Percentiles rank a stretch among this genome's conserved stretches.
These are phyloP conservation scores for Temnothorax unifasciatus DNA, from an alignment of 2,888 invertebrate species.

Conservation along the genomic window DNA sequence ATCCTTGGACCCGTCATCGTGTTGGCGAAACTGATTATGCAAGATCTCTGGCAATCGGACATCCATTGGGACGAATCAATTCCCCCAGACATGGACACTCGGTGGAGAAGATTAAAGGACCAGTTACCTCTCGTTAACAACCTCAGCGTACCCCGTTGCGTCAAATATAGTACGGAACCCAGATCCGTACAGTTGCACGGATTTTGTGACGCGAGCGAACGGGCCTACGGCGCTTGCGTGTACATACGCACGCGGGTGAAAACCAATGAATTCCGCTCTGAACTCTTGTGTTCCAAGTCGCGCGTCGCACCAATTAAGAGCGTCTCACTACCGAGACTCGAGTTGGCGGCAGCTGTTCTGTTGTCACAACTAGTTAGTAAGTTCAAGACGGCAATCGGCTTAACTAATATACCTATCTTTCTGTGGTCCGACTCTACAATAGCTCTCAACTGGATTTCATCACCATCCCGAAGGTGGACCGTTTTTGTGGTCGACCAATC, in stretches of 20 bases:
- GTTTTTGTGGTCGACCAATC: not conserved
- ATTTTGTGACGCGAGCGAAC: not conserved
- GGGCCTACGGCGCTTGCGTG: not conserved
- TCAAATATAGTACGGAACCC: not conserved
- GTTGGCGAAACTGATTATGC: not conserved
- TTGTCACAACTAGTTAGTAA: not conserved
- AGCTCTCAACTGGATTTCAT: not conserved
- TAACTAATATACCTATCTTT: not conserved
- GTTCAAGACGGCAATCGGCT: accelerated
- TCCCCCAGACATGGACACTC: not conserved
- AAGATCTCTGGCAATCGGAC: not conserved
- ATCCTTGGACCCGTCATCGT: not conserved
- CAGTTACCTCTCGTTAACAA: no score
- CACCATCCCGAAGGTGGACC: not conserved
- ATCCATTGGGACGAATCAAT: not conserved
- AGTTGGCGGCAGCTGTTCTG: not conserved
- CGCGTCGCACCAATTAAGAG: not conserved
- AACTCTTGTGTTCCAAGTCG: not conserved
- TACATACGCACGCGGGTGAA: not conserved
- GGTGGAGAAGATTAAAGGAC: not conserved
- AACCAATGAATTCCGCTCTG: not conserved
- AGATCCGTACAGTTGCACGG: not conserved
- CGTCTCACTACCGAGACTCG: not conserved
- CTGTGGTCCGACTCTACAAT: not conserved
- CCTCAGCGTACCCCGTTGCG: no score